Evolutionary conservation across 2,113 vertebrate species (phyloP).

Genomic region (Microcebus lehilahytsara): DNA sequence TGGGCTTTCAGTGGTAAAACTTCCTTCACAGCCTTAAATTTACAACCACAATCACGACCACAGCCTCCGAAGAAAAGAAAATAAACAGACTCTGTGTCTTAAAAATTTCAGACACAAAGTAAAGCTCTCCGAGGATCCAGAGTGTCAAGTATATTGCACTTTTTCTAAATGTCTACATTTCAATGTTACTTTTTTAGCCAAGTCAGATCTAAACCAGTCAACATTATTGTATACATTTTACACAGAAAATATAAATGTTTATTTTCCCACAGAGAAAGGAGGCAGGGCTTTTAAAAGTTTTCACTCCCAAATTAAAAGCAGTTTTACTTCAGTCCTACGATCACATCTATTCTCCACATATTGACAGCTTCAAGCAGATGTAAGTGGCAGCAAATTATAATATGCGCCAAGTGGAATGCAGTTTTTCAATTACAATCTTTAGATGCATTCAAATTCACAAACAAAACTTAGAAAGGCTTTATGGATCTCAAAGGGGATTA

Average conservation of each 20-base stretch:
- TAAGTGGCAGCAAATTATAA: constrained; percentile 21
- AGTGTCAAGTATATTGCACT: neutral
- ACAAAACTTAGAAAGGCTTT: constrained; percentile 57
- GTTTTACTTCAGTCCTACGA: neutral
- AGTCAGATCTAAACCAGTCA: neutral
- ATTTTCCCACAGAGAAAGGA: constrained; percentile 24
- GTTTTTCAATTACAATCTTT: constrained; percentile 53
- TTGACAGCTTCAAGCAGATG: neutral
- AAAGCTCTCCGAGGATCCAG: neutral
- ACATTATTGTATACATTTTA: neutral
- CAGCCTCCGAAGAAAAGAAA: constrained; percentile 16
- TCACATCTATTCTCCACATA: constrained; percentile 13
- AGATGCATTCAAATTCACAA: constrained; percentile 61
- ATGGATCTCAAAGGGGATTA: constrained; percentile 45
- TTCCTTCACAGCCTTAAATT: neutral
- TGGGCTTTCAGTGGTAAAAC: neutral
- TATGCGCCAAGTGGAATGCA: neutral
- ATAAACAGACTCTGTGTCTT: neutral
- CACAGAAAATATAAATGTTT: neutral
- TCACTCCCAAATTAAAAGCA: constrained; percentile 27
- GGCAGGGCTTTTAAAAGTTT: neutral
- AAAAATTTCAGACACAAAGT: constrained; percentile 21
- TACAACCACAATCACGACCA: constrained; percentile 16
- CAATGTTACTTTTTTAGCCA: neutral
- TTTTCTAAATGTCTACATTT: constrained; percentile 24